Conservation (phyloP, 2,113 vertebrate species). For the Antechinus flavipes region DNA sequence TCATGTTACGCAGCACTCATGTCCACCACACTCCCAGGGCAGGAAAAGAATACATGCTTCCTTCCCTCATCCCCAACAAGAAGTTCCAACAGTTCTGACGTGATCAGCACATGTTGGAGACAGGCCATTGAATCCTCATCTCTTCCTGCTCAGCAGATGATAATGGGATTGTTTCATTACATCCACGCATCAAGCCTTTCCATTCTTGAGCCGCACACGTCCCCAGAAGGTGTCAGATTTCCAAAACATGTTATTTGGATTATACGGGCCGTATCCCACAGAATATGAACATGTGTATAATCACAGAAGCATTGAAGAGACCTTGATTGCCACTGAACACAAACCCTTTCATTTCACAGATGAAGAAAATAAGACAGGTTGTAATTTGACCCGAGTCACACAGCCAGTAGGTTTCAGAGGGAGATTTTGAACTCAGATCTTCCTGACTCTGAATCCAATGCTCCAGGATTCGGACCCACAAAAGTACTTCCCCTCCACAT, state of each 20-base stretch:
- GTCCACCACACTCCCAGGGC: background rate
- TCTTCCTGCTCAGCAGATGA: background rate
- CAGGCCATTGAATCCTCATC: background rate
- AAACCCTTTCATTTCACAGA: background rate
- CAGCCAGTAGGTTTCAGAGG: background rate
- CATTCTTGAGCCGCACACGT: background rate
- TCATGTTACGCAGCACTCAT: background rate
- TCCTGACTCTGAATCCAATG: background rate
- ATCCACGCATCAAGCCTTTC: background rate
- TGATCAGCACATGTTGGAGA: background rate
- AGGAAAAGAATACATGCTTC: background rate
- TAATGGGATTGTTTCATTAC: background rate
- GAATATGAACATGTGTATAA: background rate
- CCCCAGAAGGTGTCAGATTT: background rate
- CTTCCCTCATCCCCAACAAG: background rate
- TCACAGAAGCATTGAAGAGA: background rate
- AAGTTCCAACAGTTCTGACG: background rate
- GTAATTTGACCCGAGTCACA: background rate
- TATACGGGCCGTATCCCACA: background rate
- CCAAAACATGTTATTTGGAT: background rate
- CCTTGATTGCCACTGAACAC: background rate
- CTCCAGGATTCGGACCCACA: background rate
- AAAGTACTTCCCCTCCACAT: background rate
- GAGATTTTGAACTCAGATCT: background rate
- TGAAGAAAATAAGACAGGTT: background rate